phyloP scores from a whole-genome alignment of 2,113 vertebrate genomes.

The Coptodon rendalli region DNA sequence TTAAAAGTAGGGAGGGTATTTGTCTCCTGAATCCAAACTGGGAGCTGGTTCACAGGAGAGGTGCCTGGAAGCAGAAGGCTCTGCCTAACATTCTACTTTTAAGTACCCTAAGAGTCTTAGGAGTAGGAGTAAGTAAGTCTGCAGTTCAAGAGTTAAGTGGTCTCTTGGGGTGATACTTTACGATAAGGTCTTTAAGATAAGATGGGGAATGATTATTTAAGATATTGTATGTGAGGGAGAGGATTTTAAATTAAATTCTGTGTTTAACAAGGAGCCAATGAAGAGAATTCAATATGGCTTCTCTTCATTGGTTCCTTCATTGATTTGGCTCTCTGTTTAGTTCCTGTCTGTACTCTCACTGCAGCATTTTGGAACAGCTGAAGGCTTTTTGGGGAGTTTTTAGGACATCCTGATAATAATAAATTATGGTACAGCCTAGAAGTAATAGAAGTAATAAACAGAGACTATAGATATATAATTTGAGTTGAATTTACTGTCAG shows the following conservation, averaged over 20 bases:
- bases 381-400: not conserved
- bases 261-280: not conserved
- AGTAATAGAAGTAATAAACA: not conserved
- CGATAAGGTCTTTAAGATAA: not conserved
- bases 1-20: not conserved
- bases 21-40: not conserved
- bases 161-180: not conserved
- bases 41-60: not conserved
- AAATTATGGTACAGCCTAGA: not conserved
- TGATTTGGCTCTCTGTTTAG: not conserved
- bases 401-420: not conserved
- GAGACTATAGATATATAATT: not conserved
- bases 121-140: not conserved
- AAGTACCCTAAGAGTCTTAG: not conserved
- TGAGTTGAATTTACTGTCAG: not conserved
- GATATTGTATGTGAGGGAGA: not conserved
- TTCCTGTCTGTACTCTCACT: not conserved
- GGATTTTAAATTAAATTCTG: not conserved
- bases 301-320: not conserved
- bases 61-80: not conserved
- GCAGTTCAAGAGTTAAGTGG: not conserved
- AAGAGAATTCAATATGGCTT: not conserved
- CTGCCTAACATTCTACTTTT: not conserved
- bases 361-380: not conserved
- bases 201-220: not conserved